phyloP scores from a whole-genome alignment of 1,140 invertebrate species.

The Cotesia vestalis region DNA sequence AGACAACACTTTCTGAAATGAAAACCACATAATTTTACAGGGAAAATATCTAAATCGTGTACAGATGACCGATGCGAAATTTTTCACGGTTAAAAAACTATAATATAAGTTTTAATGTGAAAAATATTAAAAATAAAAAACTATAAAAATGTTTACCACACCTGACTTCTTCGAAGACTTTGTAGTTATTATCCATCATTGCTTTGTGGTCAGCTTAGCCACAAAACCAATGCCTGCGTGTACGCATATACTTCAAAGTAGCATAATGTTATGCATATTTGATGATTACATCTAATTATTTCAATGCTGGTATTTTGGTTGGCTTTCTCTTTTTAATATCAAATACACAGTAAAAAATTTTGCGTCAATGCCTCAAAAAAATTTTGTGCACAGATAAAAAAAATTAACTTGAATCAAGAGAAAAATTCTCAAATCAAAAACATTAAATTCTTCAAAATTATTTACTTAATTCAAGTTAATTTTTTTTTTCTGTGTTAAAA shows the following conservation, averaged over 20 bases:
- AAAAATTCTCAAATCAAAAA: too few relatives aligned
- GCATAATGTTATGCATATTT: conserved; percentile 20
- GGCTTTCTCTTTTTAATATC: not conserved
- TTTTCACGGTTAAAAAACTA: not conserved
- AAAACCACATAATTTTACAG: too few relatives aligned
- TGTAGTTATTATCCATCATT: conserved; percentile 36
- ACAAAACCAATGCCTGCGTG: conserved; percentile 25
- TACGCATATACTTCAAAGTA: conserved; percentile 29
- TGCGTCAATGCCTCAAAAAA: too few relatives aligned
- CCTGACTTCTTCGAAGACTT: conserved; percentile 31
- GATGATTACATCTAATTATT: conserved; percentile 11
- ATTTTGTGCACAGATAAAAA: too few relatives aligned
- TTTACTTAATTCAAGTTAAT: too few relatives aligned
- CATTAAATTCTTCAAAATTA: too few relatives aligned
- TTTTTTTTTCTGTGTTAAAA: too few relatives aligned
- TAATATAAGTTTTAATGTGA: not conserved
- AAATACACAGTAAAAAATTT: not conserved
- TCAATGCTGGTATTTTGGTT: conserved; percentile 4
- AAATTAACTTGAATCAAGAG: too few relatives aligned
- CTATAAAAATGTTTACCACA: conserved; percentile 17
- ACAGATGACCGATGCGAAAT: too few relatives aligned
- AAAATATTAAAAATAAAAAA: conserved; percentile 23
- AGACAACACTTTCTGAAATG: too few relatives aligned
- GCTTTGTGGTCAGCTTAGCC: conserved; percentile 31
- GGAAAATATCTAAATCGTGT: not conserved